Base-by-base conservation (phyloP, 2,113 vertebrate genomes). In the Blennius ocellaris region DNA sequence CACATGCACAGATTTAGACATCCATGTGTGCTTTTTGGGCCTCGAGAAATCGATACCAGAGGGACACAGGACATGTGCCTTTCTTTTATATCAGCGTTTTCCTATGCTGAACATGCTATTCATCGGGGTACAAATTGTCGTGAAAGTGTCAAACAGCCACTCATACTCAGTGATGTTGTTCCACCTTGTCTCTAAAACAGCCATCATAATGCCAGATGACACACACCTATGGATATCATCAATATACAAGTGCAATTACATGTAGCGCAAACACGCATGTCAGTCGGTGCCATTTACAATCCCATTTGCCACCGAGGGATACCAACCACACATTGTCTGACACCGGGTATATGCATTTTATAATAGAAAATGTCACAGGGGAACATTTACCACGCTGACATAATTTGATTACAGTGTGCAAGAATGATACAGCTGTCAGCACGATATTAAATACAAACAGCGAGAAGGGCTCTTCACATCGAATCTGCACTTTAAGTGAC, bases 301-400 rank as follows among this genome's bases (percentile, higher is more conserved):
- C 87, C 83, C 80, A 88, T 90, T 90, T 89, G 59, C 82, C 69
- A 74, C 78, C n/a, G 66, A 83, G 74, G 53, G 69, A 85, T 67
- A 61, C 73, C 87, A 80, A 74, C 87, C 86, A 79, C 86, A 73
- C 86, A 82, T 76, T 83, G 82, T 82, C 64, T 89, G 90, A 92
- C 88, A 82, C 47, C 5, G 44, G 80, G 51, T 80, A 72, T 89
- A 84, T 84, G 84, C 86, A 81, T 90, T 89, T 93, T 90, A 78
- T 92, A 92, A 92, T 92, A 79, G 89, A 68, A 92, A 90, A 90
- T 90, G 90, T 92, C 90, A 91, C 79, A 14, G 73, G 81, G 84
- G 86, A 90, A 83, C 84, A 87, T 90, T 89, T 90, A 76, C 88
- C 77, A 77, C 72, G 73, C 69, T 88, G 76, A 83, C 87, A 88